These are phyloP conservation scores for Amitus sp. DNA, from an alignment of 2,888 invertebrate species.

Conservation along the genomic window DNA sequence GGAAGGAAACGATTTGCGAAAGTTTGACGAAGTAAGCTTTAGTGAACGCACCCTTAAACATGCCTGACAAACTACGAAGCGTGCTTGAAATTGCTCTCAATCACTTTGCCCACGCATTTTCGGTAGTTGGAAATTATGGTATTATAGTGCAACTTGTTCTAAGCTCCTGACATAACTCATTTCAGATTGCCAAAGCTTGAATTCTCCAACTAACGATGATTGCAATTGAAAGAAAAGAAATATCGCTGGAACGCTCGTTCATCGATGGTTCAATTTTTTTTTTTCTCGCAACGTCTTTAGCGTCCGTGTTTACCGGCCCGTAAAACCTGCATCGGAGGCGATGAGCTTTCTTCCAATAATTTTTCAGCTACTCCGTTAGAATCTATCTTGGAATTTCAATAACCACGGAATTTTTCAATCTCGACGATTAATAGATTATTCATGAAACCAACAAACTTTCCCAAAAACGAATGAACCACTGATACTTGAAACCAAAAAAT, in stretches of 20 bases:
- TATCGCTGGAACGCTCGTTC: too few species aligned
- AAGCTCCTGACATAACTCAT: background rate
- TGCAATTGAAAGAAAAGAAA: too few species aligned
- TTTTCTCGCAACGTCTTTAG: too few species aligned
- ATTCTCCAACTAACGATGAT: too few species aligned
- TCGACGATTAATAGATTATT: background rate
- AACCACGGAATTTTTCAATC: background rate
- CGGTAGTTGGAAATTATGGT: constrained; percentile 10
- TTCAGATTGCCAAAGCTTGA: background rate
- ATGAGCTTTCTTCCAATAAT: too few species aligned
- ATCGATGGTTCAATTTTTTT: too few species aligned
- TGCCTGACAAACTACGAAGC: constrained; percentile 23
- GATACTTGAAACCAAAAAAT: too few species aligned
- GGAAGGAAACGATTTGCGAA: constrained; percentile 48
- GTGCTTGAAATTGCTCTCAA: constrained; percentile 27
- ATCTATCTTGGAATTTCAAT: too few species aligned
- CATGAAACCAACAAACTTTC: background rate
- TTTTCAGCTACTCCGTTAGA: too few species aligned
- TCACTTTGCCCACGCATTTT: constrained; percentile 16
- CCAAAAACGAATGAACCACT: too few species aligned
- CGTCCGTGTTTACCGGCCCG: too few species aligned
- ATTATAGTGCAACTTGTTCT: background rate
- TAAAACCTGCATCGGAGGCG: too few species aligned
- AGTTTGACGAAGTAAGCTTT: constrained; percentile 45
- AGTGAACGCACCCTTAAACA: constrained; percentile 40